Evolutionary conservation across 2,113 vertebrate species (phyloP).

Genomic region (Smithornis capensis): DNA sequence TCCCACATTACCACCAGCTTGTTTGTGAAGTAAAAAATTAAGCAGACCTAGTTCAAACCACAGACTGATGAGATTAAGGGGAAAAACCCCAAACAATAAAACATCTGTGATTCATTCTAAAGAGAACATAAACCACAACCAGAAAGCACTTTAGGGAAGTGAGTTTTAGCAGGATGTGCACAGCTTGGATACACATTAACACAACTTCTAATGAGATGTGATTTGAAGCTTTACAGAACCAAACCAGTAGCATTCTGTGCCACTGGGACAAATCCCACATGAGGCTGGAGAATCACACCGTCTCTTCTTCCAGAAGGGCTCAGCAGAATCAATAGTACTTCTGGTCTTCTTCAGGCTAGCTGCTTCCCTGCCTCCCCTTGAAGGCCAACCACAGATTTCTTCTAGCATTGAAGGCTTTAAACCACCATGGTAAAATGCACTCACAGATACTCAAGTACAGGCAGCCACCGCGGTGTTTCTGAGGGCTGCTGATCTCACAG

Average conservation of each 20-base stretch:
- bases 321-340: not conserved
- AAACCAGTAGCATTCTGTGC: not conserved
- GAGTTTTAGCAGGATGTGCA: not conserved
- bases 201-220: not conserved
- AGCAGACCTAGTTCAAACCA: not conserved
- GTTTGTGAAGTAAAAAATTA: constrained; percentile 4
- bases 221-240: not conserved
- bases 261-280: not conserved
- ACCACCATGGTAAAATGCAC: rapidly evolving
- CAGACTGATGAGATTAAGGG: not conserved
- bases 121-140: constrained; percentile 7
- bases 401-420: not conserved
- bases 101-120: not conserved
- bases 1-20: not conserved
- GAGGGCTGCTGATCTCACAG: not conserved
- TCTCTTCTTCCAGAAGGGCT: not conserved
- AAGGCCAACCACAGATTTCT: not conserved
- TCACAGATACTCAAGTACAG: not conserved
- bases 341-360: not conserved
- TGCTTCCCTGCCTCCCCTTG: not conserved
- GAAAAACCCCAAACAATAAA: not conserved
- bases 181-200: not conserved
- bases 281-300: not conserved
- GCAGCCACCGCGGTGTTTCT: not conserved
- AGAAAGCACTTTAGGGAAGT: constrained; percentile 25